These are phyloP conservation scores for Thunnus albacares DNA, from an alignment of 2,797 vertebrate genomes.

Conservation along the genomic window DNA sequence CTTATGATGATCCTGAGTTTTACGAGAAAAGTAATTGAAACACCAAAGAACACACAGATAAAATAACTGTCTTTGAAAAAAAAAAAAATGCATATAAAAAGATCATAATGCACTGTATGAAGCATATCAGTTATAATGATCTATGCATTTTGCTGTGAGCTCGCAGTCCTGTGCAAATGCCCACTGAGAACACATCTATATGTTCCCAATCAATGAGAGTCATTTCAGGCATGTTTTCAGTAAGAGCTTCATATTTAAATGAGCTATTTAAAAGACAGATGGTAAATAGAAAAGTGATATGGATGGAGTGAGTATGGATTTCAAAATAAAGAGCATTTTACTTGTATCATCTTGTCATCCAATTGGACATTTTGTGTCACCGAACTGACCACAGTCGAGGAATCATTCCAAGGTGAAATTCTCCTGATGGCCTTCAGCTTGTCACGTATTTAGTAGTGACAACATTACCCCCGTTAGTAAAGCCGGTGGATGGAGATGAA, in stretches of 20 bases:
- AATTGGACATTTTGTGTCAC: background rate
- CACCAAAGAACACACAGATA: background rate
- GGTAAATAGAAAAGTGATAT: conserved; percentile 20
- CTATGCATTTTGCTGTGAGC: conserved; percentile 1
- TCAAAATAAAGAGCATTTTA: conserved; percentile 10
- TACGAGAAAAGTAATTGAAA: conserved; percentile 25
- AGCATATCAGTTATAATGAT: background rate
- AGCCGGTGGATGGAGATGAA: conserved; percentile 67
- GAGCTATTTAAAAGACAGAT: conserved; percentile 10
- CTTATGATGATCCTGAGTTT: conserved; percentile 13
- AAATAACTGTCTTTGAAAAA: conserved; percentile 1
- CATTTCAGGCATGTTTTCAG: background rate
- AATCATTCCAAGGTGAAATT: conserved; percentile 46
- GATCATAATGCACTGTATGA: background rate
- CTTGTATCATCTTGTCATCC: background rate
- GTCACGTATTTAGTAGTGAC: conserved; percentile 68
- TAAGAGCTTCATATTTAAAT: background rate
- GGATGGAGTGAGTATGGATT: background rate
- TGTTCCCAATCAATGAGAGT: background rate
- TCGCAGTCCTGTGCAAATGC: background rate
- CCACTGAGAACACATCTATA: background rate
- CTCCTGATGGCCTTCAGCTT: conserved; percentile 46
- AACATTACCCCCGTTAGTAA: conserved; percentile 63
- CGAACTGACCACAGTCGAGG: conserved; percentile 13
- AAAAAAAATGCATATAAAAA: background rate